phyloP scores from a whole-genome alignment of 1,140 invertebrate genomes.

The Uloborus diversus region DNA sequence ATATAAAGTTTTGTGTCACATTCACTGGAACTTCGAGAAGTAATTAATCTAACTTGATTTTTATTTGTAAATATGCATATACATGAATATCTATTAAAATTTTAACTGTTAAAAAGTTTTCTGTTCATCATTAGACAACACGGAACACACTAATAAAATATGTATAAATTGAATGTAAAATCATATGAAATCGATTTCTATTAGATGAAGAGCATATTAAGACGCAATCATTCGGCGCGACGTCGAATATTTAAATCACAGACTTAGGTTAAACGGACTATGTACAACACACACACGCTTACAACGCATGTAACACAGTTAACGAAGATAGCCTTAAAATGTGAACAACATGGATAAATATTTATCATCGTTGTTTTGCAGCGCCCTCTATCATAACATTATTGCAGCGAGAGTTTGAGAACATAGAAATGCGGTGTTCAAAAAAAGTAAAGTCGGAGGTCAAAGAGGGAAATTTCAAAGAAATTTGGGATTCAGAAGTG shows the following conservation, averaged over 20 bases:
- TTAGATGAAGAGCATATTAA: not conserved
- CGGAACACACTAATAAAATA: not conserved
- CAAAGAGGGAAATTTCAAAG: not conserved
- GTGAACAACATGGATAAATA: conserved; percentile 26
- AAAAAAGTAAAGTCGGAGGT: not conserved
- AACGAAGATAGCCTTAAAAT: conserved; percentile 13
- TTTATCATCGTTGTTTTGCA: conserved; percentile 39
- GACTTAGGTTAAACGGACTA: conserved; percentile 21
- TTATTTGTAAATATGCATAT: not conserved
- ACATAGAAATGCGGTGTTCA: not conserved
- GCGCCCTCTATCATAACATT: conserved; percentile 19
- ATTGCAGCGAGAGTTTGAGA: conserved; percentile 14
- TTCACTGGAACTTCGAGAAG: no score
- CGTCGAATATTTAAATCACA: conserved; percentile 35
- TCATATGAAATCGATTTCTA: not conserved
- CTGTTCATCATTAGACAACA: not conserved
- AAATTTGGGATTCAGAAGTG: not conserved
- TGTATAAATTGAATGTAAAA: not conserved
- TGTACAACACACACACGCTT: conserved; percentile 34
- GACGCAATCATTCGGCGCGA: not conserved
- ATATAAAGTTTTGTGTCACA: no score
- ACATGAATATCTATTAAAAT: not conserved
- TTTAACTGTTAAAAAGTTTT: not conserved
- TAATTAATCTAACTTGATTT: no score
- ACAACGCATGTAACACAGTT: conserved; percentile 11